phyloP scores from a whole-genome alignment of 2,113 vertebrate genomes.

The Oreochromis spilurus region DNA sequence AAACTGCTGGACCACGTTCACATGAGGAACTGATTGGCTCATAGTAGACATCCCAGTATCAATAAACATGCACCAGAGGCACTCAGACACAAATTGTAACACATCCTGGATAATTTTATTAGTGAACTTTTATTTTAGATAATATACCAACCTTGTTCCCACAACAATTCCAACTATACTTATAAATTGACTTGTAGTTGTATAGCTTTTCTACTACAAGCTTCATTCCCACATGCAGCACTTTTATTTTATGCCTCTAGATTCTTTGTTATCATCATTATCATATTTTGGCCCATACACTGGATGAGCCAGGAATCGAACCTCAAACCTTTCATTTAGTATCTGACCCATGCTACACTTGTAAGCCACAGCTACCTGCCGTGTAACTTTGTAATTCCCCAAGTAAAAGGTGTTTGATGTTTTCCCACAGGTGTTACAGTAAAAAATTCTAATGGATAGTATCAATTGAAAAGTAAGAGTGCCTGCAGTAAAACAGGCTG shows the following conservation, averaged over 20 bases:
- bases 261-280: background rate
- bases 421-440: background rate
- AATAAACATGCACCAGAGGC: background rate
- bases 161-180: background rate
- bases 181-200: background rate
- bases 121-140: background rate
- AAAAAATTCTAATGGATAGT: background rate
- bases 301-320: background rate
- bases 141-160: background rate
- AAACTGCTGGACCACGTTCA: background rate
- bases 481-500: background rate
- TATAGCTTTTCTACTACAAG: background rate
- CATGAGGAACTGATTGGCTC: background rate
- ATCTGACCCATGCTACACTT: background rate
- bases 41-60: background rate
- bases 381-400: background rate
- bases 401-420: background rate
- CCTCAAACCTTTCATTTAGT: background rate
- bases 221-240: background rate
- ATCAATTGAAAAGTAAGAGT: background rate
- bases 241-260: background rate
- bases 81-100: background rate
- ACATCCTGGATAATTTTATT: background rate
- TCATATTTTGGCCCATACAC: background rate
- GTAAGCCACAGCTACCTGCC: background rate